Base-by-base conservation (phyloP, 30 jellyfish, hydroid and myxozoan species). In the Aurelia sp. region DNA sequence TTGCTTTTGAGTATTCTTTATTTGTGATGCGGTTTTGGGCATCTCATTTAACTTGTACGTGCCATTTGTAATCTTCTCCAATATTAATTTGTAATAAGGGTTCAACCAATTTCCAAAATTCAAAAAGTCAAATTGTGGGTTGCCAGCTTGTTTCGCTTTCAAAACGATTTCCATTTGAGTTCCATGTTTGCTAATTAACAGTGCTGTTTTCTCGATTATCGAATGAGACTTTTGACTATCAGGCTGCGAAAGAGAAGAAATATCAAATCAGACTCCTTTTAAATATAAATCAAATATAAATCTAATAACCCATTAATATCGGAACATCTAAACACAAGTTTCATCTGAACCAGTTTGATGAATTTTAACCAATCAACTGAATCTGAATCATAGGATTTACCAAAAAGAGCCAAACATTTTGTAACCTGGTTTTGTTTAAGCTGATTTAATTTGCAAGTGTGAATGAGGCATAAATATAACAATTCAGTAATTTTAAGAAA, bases 61-160 rank as follows among this genome's bases (percentile, higher is more conserved):
- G 48, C 97, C 97, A 47, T 66, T 86, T 61, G 76, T 80, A 41
- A 89, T 90, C 57, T 90, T 84, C 9, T 61, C 82, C 82, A 95
- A 79, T 30, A 95, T 72, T 62, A 83, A 72, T 69, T 81, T 95
- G 91, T 95, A 95, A 84, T 89, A 95, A 16, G 99, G 97, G 62
- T 95, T 95, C 50, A 95, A 88, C 93, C 96, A 95, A 70, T 95
- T 89, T 75, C 94, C 99, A 70, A 44, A 95, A 67, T 87, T 90
- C 16, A 95, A 86, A 47, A 95, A 95, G 40, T 78, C 97, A 76
- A 95, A 95, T 65, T 95, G 99, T 1, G 97, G 97, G 69, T 95
- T 95, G 30, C 99, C 99, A 48, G 97, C 84, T 78, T 95, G 99
- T 72, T 95, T 95, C 48, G 99, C 93, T 67, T 95, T 95, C 60